Evolutionary conservation across 2,113 vertebrate genomes (phyloP).

Genomic region (Emberiza fucata): DNA sequence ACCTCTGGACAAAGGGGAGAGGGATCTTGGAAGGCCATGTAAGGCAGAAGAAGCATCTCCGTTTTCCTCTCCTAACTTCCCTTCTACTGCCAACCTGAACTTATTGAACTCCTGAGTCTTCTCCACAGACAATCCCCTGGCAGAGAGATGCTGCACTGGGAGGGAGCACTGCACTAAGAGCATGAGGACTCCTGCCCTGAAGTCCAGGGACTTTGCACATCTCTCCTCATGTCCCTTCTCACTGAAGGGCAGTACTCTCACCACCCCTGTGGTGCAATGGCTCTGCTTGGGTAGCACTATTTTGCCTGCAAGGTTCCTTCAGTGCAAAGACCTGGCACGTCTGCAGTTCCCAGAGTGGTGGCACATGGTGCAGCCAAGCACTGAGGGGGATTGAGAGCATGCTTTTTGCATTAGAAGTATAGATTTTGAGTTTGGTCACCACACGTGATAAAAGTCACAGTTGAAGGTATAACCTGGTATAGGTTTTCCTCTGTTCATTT

Average conservation of each 20-base stretch:
- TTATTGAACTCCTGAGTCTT: not conserved
- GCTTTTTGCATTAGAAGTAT: not conserved
- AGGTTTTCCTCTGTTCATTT: not conserved
- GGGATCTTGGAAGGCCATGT: fast-evolving
- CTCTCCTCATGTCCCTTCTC: not conserved
- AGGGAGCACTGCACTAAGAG: too few relatives aligned
- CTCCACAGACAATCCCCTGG: not conserved
- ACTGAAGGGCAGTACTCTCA: not conserved
- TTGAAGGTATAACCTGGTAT: not conserved
- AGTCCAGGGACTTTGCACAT: not conserved
- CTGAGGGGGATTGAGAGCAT: fast-evolving
- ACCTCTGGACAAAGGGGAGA: not conserved
- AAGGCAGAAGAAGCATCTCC: not conserved
- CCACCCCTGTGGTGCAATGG: fast-evolving
- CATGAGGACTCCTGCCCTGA: not conserved
- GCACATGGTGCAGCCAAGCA: not conserved
- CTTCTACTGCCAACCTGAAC: not conserved
- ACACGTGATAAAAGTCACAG: not conserved
- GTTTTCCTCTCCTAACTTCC: not conserved
- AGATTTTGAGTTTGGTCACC: not conserved
- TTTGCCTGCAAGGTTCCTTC: not conserved
- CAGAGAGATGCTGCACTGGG: not conserved
- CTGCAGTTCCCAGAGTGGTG: not conserved
- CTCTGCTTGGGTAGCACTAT: not conserved
- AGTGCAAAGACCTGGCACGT: fast-evolving